phyloP scores from a whole-genome alignment of 2,888 invertebrate species.

The Cyaniris semiargus region DNA sequence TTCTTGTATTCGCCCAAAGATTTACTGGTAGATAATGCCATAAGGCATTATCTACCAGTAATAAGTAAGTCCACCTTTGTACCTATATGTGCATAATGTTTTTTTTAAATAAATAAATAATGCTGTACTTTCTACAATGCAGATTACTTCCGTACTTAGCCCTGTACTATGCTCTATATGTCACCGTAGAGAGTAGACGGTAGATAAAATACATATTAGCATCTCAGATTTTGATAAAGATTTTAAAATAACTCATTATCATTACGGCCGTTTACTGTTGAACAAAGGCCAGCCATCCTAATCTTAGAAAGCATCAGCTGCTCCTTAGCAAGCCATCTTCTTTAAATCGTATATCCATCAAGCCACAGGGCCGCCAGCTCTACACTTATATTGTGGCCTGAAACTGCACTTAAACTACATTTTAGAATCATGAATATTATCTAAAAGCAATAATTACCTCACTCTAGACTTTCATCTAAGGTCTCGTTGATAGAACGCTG shows the following conservation, averaged over 20 bases:
- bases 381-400: neutral
- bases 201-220: neutral
- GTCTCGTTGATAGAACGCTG: conserved; percentile 12
- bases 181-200: neutral
- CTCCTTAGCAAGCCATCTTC: neutral
- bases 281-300: neutral
- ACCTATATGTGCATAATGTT: too few relatives aligned
- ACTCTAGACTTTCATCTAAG: conserved; percentile 7
- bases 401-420: neutral
- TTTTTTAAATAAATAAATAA: too few relatives aligned
- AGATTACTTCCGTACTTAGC: neutral
- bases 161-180: neutral
- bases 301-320: neutral
- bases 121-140: neutral
- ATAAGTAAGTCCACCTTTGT: too few relatives aligned
- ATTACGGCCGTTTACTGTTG: neutral
- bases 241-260: neutral
- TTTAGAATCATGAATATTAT: neutral
- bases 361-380: too few relatives aligned
- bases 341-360: neutral
- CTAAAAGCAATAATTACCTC: neutral
- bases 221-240: neutral
- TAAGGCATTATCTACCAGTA: too few relatives aligned
- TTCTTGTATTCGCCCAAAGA: too few relatives aligned
- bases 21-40: too few relatives aligned